Conservation (phyloP, 2,113 vertebrate genomes). For the Progne subis region DNA sequence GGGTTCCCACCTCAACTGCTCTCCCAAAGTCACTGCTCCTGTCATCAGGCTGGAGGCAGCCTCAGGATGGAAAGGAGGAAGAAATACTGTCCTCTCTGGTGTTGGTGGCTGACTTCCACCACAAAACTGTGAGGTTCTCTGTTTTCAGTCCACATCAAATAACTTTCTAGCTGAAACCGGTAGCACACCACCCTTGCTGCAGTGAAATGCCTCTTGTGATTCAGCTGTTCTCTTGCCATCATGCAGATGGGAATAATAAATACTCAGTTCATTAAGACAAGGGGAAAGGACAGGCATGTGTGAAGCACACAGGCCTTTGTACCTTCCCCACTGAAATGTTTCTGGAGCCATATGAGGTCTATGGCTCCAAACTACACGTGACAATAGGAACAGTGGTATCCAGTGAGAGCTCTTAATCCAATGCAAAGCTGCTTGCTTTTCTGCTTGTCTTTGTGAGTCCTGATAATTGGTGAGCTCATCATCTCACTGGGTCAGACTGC, state of each 20-base stretch:
- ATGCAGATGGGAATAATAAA: background rate
- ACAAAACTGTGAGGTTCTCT: background rate
- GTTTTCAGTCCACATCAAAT: background rate
- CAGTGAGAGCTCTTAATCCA: background rate
- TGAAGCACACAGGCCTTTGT: background rate
- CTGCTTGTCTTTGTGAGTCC: background rate
- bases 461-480: background rate
- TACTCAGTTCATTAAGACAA: background rate
- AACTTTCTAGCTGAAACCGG: background rate
- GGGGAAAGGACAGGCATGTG: rapidly evolving
- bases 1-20: background rate
- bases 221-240: background rate
- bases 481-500: background rate
- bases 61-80: background rate
- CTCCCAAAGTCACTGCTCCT: background rate
- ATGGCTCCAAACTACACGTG: background rate
- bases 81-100: background rate
- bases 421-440: background rate
- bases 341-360: background rate
- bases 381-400: background rate
- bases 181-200: background rate
- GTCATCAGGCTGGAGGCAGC: rapidly evolving
- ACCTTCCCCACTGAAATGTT: rapidly evolving
- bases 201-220: rapidly evolving
- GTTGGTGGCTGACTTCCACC: rapidly evolving